Percentiles rank a stretch among this genome's conserved stretches.
Evolutionary conservation across 2,888 invertebrate species (phyloP).

Genomic region (Calephelis perditalis): DNA sequence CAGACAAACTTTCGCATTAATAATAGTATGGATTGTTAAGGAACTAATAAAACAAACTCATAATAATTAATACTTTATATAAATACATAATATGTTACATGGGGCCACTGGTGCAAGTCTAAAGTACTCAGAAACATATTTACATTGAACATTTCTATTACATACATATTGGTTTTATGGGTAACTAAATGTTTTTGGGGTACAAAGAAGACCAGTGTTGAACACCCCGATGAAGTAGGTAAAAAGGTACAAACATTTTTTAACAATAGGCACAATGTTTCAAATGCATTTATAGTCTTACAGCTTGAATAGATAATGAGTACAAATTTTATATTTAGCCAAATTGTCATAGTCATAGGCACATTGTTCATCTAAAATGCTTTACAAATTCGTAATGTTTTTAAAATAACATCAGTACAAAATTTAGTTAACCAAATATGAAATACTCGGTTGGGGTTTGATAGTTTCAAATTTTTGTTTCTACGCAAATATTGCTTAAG

Average conservation of each 20-base stretch:
- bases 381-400: conserved; percentile 17
- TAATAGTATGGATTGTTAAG: neutral
- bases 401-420: conserved; percentile 14
- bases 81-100: conserved; percentile 60
- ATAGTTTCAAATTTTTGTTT: too few relatives aligned
- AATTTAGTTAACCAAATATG: conserved; percentile 5
- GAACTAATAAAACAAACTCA: conserved; percentile 12
- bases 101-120: conserved; percentile 66
- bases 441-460: neutral
- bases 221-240: conserved; percentile 24
- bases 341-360: conserved; percentile 27
- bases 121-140: conserved; percentile 55
- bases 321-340: conserved; percentile 22
- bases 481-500: too few relatives aligned
- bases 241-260: conserved; percentile 5
- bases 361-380: conserved; percentile 30
- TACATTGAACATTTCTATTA: conserved; percentile 38
- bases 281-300: conserved; percentile 30
- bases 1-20: too few relatives aligned
- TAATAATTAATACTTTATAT: conserved; percentile 55
- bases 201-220: conserved; percentile 18
- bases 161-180: conserved; percentile 18
- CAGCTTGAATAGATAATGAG: conserved; percentile 15
- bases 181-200: conserved; percentile 21
- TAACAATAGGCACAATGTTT: conserved; percentile 20